Base-by-base conservation (phyloP, 2,888 invertebrate species). In the Criorhina ranunculi region DNA sequence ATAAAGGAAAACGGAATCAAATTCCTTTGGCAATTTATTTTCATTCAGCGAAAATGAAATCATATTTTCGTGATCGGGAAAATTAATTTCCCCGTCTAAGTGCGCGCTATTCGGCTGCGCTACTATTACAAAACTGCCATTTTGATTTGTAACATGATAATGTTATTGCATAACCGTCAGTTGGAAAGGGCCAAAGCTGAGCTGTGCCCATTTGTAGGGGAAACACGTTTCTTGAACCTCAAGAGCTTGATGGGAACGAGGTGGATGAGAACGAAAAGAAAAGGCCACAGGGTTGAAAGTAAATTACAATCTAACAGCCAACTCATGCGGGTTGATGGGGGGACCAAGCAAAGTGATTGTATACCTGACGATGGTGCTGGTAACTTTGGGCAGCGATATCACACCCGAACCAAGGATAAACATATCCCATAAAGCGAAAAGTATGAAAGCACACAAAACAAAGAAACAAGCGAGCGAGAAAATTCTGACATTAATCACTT, bases 1-100 rank as follows among this genome's bases (percentile, higher is more conserved):
- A 42, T 15, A 40, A 60, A 53, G 12, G 35, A 57, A 73, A 62
- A 73, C 33, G 51, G 73, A 83, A 83, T 79, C 73, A 57, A 83
- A 83, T 83, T 83, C 69, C 73, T 53, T 79, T 79, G 83, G 83
- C 79, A 79, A 83, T 83, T 83, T 83, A 79, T 83, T 83, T 83
- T 79, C 79, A 83, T 83, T 83, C 83, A 79, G 51, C 83, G 73
- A 79, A 83, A 79, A 83, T 83, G 69, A 83, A 83, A 83, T 83
- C 83, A 83, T 83, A 83, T 83, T 75, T 83, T 79, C 83, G 83
- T 83, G 83, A 83, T 83, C 83, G 57, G 83, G 69, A 79, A 83
- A 83, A 83, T 83, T 83, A 83, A 83, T 83, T 79, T 83, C 19
- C 6, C 73, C 51, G 37, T 29, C 73, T 55, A 66, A 75, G 79